Percentiles rank a stretch among this genome's conserved stretches.
phyloP scores from a whole-genome alignment of 2,113 vertebrate species.

The Lutjanus erythropterus region DNA sequence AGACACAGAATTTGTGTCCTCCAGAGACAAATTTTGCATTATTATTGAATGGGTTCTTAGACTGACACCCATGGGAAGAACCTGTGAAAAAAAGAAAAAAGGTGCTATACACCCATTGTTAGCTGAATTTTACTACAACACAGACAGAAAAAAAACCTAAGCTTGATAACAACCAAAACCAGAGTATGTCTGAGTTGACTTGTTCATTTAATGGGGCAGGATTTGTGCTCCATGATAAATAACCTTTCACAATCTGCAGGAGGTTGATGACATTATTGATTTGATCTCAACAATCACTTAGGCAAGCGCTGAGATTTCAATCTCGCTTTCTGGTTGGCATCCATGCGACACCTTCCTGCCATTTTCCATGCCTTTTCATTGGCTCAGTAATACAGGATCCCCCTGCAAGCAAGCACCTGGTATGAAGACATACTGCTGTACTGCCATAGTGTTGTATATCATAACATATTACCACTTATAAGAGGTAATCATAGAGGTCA shows the following conservation, averaged over 20 bases:
- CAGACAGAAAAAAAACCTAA: neutral
- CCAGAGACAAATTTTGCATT: neutral
- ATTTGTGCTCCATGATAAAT: neutral
- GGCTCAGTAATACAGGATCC: neutral
- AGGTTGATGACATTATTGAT: slow-evolving; percentile 18
- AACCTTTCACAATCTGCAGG: neutral
- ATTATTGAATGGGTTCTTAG: neutral
- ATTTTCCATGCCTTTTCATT: neutral
- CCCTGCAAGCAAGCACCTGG: neutral
- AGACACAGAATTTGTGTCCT: neutral
- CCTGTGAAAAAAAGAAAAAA: neutral
- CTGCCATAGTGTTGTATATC: neutral
- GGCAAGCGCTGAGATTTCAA: slow-evolving; percentile 1
- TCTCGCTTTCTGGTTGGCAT: neutral
- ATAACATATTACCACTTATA: no score
- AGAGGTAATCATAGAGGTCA: neutral
- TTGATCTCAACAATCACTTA: neutral
- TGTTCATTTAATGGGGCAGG: neutral
- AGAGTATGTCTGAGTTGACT: neutral
- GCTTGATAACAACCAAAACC: neutral
- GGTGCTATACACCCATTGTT: neutral
- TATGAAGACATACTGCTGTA: neutral
- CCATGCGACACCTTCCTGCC: neutral
- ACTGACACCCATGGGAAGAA: neutral
- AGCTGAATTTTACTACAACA: neutral